Percentiles rank a stretch among this genome's conserved stretches.
Evolutionary conservation across 2,113 vertebrate genomes (phyloP).

Genomic region (Dendrocopos noguchii): DNA sequence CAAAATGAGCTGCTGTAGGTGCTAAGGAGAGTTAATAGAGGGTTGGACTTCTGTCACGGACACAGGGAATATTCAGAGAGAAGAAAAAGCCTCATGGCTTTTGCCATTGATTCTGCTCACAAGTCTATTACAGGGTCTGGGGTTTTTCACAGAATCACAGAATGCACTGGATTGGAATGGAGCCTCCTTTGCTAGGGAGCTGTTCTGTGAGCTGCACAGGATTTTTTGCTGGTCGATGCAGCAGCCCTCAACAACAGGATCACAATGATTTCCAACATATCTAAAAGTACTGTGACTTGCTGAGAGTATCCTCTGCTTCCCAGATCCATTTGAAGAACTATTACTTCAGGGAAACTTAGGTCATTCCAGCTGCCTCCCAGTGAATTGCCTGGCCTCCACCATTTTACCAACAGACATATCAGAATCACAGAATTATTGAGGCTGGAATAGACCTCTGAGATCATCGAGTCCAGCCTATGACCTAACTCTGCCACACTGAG

Average conservation of each 20-base stretch:
- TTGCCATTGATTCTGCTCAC: neutral
- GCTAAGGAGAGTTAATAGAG: neutral
- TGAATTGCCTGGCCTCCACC: neutral
- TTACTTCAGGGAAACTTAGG: neutral
- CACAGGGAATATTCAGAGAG: neutral
- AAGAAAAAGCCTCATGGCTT: neutral
- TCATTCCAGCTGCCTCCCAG: neutral
- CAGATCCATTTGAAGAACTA: neutral
- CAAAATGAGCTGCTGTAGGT: neutral
- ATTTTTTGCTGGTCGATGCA: neutral
- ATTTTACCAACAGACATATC: neutral
- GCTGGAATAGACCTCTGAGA: too few relatives aligned
- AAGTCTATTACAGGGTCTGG: rapidly evolving
- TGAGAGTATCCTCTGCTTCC: neutral
- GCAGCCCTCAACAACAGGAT: rapidly evolving
- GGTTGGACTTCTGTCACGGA: neutral
- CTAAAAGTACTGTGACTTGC: neutral
- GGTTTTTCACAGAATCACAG: neutral
- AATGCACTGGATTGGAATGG: too few relatives aligned
- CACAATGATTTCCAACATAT: neutral
- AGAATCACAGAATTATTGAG: neutral
- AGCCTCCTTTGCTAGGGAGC: neutral
- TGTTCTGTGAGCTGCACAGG: neutral
- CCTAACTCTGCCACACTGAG: too few relatives aligned
- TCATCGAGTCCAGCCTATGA: too few relatives aligned